phyloP scores from a whole-genome alignment of 2,888 invertebrate genomes.

The Ochlodes sylvanus region DNA sequence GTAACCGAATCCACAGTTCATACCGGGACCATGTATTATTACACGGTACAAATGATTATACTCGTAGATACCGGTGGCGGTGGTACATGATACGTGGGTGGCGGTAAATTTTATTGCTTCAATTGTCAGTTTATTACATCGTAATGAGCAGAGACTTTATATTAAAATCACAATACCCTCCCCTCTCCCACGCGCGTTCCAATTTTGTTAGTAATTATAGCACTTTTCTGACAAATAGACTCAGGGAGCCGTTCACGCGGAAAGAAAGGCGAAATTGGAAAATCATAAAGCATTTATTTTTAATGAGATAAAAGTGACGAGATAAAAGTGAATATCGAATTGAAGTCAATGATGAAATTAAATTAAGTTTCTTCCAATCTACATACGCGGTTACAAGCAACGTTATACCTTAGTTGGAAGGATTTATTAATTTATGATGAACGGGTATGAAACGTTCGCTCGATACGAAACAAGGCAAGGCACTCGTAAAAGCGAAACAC shows the following conservation, averaged over 20 bases:
- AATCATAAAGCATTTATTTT: slow-evolving; percentile 39
- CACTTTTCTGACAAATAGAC: slow-evolving; percentile 31
- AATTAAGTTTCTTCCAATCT: slow-evolving; percentile 12
- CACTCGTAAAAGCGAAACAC: slow-evolving; percentile 14
- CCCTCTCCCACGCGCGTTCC: slow-evolving; percentile 8
- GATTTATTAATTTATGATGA: too few species aligned
- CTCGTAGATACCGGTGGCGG: too few species aligned
- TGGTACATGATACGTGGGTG: too few species aligned
- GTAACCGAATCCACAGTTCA: too few species aligned
- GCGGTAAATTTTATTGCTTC: slow-evolving; percentile 14
- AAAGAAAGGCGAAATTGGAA: slow-evolving; percentile 40
- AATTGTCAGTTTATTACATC: slow-evolving; percentile 44
- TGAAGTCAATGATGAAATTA: slow-evolving; percentile 21
- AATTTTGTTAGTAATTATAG: slow-evolving; percentile 28
- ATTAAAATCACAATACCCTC: slow-evolving; percentile 47
- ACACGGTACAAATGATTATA: too few species aligned
- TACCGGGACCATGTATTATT: too few species aligned
- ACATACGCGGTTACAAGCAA: background rate
- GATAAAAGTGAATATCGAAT: slow-evolving; percentile 26
- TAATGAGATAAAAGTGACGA: slow-evolving; percentile 32
- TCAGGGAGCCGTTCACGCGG: slow-evolving; percentile 19
- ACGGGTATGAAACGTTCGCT: background rate
- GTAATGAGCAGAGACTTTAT: slow-evolving; percentile 48
- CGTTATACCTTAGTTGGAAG: background rate
- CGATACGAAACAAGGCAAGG: slow-evolving; percentile 1